Percentiles rank a stretch among this genome's conserved stretches.
Conservation (phyloP, 2,113 vertebrate genomes). For the Cebus imitator region DNA sequence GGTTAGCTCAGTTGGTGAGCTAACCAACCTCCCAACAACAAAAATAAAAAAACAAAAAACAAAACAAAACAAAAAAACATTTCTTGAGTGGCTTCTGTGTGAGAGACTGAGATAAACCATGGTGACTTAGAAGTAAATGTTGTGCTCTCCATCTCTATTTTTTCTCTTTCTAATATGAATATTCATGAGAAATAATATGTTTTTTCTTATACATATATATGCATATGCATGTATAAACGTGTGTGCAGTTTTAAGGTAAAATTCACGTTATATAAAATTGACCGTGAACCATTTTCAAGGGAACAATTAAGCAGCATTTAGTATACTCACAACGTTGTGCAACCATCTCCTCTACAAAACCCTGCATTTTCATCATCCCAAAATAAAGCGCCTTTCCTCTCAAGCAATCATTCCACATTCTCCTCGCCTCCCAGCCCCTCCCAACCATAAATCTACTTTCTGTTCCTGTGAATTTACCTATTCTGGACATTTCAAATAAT, state of each 20-base stretch:
- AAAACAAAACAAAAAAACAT: neutral
- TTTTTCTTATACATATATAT: too few species aligned
- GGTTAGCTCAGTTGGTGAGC: too few species aligned
- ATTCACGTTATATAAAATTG: neutral
- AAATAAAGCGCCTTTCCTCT: neutral
- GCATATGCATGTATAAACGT: too few species aligned
- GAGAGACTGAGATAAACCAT: neutral
- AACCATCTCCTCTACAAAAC: neutral
- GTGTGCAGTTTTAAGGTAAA: neutral
- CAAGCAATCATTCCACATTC: too few species aligned
- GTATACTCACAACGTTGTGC: neutral
- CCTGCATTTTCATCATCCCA: neutral
- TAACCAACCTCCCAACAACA: too few species aligned
- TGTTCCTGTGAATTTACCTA: neutral
- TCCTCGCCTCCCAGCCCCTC: too few species aligned
- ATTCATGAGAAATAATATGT: too few species aligned
- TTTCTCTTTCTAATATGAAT: neutral
- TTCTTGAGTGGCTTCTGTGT: neutral
- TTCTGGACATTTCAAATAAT: neutral
- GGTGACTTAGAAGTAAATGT: neutral
- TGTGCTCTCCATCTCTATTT: neutral
- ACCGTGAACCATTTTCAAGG: neutral
- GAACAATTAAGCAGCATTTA: neutral
- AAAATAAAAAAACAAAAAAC: too few species aligned
- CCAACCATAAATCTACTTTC: neutral